Base-by-base conservation (phyloP, 1,140 invertebrate genomes). In the Trichonephila inaurata region DNA sequence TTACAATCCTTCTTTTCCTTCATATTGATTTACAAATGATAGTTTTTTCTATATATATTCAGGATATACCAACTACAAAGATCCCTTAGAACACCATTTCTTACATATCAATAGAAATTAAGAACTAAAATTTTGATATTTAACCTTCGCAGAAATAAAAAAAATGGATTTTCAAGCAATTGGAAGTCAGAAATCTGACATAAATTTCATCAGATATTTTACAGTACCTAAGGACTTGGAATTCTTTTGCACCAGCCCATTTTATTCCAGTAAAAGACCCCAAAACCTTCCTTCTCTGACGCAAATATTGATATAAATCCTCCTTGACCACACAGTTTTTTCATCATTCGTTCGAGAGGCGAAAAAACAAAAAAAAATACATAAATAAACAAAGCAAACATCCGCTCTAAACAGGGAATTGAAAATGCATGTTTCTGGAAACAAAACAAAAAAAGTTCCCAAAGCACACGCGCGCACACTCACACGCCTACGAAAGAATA, bases 371-470 rank as follows among this genome's bases (percentile, higher is more conserved):
- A n/a, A 88, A 64, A 88, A 88, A 62, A 88, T 19, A 33, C 64
- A 33, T 19, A 88, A 64, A 66, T 19, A 66, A 51, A 77, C 21
- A 58, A 89, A 64, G 61, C 28, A 88, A 64, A 88, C 40, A 88
- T 12, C 40, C 60, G 18, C 58, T 58, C 83, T 51, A 87, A 87
- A n/a, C 44, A 77, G 82, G 12, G 83, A 92, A 92, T 92, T 61
- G 91, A 92, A 92, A 92, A 92, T 92, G 81, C 91, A 87, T 92
- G 91, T 92, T 60, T 61, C 58, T 21, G 6, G 66, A 92, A 91
- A 83, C 3, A 88, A 40, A 89, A n/a, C n/a, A n/a, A 72, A 51
- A 51, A 58, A 72, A 72, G 10, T 58, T 77, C 24, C 28, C 72
- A 28, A 51, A 77, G 2, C 60, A 64, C 24, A 18, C 86, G 2